Evolutionary conservation across 64 coral and sea anemone genomes (phyloP), one percentile per base, ranked within the genome.

Genomic region (Acropora tenuis): DNA sequence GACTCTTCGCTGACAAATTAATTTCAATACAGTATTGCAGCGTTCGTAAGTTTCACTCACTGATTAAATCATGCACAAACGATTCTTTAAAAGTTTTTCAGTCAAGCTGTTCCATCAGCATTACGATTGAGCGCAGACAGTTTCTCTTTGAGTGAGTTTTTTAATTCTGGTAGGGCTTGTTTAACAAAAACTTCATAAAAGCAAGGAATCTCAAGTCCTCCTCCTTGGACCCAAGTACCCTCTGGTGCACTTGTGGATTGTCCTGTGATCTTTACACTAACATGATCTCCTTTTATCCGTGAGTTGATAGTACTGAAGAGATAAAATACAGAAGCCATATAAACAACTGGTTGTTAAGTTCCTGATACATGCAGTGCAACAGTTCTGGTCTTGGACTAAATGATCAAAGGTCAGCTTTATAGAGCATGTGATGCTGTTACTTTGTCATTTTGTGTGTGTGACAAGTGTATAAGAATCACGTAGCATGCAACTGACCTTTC

Each of bases 191-290:
- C 69, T 73, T 73, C 69, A 73, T 73, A 30, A 20, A 73, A 40
- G 73, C 74, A 88, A 63, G 74, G 87, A 89, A 89, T 77, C 57
- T 78, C 55, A 8, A 77, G 72, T 1, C 87, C 50, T 77, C 72
- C 50, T 78, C 73, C 87, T 89, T 76, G 87, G 57, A 89, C 87
- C 73, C 15, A 89, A 53, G 57, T 65, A 47, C 87, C 50, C 17
- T 89, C 87, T 57, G 50, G 87, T 15, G n/a, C 87, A 89, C 87
- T 77, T 40, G 73, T 89, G 47, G 87, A 89, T 89, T 89, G 87
- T 46, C 87, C 73, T 60, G 48, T 89, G 19, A 89, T 46, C 48
- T 57, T 78, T 7, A 50, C 19, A 77, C 50, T 53, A 43, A 89
- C 48, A 89, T 74, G 67, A 74, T 87, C 46, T 87, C 84, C 44